These are phyloP conservation scores for Lapara coniferarum DNA, from an alignment of 2,888 invertebrate genomes.

Conservation along the genomic window DNA sequence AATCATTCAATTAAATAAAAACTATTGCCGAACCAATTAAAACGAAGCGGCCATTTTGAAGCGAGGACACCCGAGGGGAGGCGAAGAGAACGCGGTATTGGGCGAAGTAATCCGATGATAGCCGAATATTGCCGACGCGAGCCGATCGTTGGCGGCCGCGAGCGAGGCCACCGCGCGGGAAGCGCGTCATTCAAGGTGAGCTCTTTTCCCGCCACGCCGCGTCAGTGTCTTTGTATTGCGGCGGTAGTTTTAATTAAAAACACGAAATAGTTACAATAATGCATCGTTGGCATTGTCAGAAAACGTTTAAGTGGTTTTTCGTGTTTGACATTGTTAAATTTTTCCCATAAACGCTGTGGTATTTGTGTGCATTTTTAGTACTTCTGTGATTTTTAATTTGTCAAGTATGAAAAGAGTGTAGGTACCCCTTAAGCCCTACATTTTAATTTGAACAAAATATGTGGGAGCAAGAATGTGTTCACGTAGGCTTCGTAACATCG, in stretches of 20 bases:
- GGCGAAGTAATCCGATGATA: conserved; percentile 37
- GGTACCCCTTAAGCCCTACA: not conserved
- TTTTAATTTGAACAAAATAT: not conserved
- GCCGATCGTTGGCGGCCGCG: conserved; percentile 73
- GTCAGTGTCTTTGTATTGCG: conserved; percentile 67
- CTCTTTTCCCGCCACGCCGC: conserved; percentile 76
- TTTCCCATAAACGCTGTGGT: conserved; percentile 1
- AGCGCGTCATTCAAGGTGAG: conserved; percentile 77
- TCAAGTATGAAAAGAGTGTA: not conserved
- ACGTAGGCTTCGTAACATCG: not conserved
- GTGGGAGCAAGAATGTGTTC: not conserved
- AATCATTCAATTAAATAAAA: conserved; percentile 53
- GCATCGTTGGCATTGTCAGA: conserved; percentile 7
- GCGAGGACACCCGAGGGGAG: conserved; percentile 53
- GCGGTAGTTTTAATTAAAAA: conserved; percentile 54
- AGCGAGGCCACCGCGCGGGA: conserved; percentile 76
- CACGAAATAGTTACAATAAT: conserved; percentile 39
- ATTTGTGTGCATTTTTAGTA: not conserved
- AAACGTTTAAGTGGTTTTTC: conserved; percentile 12
- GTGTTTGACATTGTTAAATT: conserved; percentile 11
- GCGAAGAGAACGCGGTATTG: conserved; percentile 31
- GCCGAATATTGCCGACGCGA: conserved; percentile 49
- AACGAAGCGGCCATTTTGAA: conserved; percentile 48
- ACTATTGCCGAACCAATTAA: conserved; percentile 54
- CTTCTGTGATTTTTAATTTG: not conserved